Base-by-base conservation (phyloP, 2,888 invertebrate species). In the Beris chalybata region DNA sequence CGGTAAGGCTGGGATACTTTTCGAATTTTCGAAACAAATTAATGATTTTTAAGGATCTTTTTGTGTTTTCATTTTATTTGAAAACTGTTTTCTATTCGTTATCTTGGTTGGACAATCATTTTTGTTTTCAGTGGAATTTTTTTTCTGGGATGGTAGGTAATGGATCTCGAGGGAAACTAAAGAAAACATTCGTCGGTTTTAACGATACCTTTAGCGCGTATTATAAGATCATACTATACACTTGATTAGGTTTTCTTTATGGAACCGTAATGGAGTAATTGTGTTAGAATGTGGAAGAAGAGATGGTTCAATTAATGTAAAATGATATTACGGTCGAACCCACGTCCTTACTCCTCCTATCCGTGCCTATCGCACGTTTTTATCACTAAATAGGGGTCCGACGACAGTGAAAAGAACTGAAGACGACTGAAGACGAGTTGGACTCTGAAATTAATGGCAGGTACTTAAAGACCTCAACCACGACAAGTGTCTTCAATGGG, bases 21-120 rank as follows among this genome's bases (percentile, higher is more conserved):
- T 32, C 50, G 61, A 32, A 61, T 50, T 61, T 61, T 61, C 38
- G 67, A 53, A 52, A 67, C 67, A 67, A 67, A 67, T 67, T 67
- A 64, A 67, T 53, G 53, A 58, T 57, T 58, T 67, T 53, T 53
- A 45, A 58, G 52, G 52, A 45, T 38, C 44, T n/a, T 54, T 64
- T 48, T 31, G 47, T 38, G 45, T 31, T 61, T 9, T 15, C 44
- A 15, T 56, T 43, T 44, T 15, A 43, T 43, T 43, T 56, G 12
- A 12, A 43, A 38, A 11, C 32, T 50, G 50, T 61, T 61, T 61
- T 61, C 61, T 50, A 11, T 50, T 50, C 13, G 15, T 61, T 50
- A 50, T 50, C 38, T 7, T 38, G 38, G 38, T 61, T 61, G 12
- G 61, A 29, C 50, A 61, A 61, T 61, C 50, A 12, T 50, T 61